Percentiles rank a stretch among this genome's conserved stretches.
phyloP scores from a whole-genome alignment of 2,113 vertebrate genomes.

The Nycticorax nycticorax region DNA sequence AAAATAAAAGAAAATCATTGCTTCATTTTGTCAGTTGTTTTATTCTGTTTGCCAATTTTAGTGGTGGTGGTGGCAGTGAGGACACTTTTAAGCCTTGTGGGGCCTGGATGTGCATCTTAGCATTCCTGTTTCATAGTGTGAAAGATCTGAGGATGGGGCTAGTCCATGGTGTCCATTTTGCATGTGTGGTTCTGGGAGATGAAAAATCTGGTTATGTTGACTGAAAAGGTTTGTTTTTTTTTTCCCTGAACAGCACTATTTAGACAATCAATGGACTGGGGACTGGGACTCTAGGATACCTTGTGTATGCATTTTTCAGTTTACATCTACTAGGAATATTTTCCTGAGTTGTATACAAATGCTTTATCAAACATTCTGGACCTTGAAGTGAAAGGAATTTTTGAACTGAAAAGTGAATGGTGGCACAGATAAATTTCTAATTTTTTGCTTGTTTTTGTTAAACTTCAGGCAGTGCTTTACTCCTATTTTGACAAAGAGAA shows the following conservation, averaged over 20 bases:
- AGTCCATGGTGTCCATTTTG: neutral
- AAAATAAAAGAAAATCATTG: rapidly evolving
- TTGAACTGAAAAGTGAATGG: neutral
- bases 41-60: neutral
- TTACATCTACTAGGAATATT: neutral
- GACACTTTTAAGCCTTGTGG: neutral
- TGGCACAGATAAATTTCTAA: neutral
- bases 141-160: neutral
- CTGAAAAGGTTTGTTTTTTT: neutral
- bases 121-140: neutral
- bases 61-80: neutral
- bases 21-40: neutral
- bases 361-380: neutral
- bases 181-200: neutral
- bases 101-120: neutral
- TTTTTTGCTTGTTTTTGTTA: neutral
- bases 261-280: neutral
- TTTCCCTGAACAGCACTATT: neutral
- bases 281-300: neutral
- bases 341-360: neutral
- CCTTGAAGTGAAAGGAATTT: neutral
- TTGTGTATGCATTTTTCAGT: neutral
- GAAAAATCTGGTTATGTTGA: neutral
- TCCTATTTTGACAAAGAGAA: neutral
- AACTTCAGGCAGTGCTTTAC: neutral